phyloP scores from a whole-genome alignment of 2,797 vertebrate genomes.

The Gallinago nigripennis region DNA sequence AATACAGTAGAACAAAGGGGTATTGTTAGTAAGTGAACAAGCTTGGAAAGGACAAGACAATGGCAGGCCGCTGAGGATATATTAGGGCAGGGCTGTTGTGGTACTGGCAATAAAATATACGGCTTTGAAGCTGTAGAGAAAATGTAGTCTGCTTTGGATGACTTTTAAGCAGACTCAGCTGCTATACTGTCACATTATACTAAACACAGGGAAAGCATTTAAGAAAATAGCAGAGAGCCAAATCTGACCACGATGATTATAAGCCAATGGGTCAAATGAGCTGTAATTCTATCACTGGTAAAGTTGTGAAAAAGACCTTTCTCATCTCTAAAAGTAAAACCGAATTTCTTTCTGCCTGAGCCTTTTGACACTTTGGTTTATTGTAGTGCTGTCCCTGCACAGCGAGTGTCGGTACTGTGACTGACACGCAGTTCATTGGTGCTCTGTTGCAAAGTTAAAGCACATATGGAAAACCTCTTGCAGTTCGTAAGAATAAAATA shows the following conservation, averaged over 20 bases:
- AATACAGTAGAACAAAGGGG: constrained; percentile 59
- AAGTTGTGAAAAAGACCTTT: background rate
- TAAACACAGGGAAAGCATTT: constrained; percentile 77
- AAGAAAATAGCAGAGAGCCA: constrained; percentile 74
- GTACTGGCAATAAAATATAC: constrained; percentile 83
- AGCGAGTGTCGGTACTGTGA: constrained; percentile 44
- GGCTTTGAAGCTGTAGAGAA: constrained; percentile 79
- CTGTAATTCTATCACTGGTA: constrained; percentile 61
- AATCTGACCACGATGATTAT: constrained; percentile 69
- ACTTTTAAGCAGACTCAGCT: constrained; percentile 83
- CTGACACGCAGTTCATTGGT: constrained; percentile 67
- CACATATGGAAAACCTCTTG: constrained; percentile 81
- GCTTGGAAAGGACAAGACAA: constrained; percentile 67
- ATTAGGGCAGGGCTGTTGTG: constrained; percentile 71
- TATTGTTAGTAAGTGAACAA: constrained; percentile 56
- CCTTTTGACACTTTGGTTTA: constrained; percentile 71
- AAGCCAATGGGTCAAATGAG: constrained; percentile 72
- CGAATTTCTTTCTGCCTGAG: constrained; percentile 31
- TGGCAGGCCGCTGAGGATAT: constrained; percentile 44
- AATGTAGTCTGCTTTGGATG: constrained; percentile 75
- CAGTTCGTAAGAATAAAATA: constrained; percentile 75
- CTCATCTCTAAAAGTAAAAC: constrained; percentile 57
- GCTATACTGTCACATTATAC: constrained; percentile 83
- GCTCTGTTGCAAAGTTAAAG: constrained; percentile 82
- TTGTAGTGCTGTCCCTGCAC: constrained; percentile 58